These are phyloP conservation scores for Naso thynnoides DNA, from an alignment of 2,797 vertebrate genomes.

Conservation along the genomic window DNA sequence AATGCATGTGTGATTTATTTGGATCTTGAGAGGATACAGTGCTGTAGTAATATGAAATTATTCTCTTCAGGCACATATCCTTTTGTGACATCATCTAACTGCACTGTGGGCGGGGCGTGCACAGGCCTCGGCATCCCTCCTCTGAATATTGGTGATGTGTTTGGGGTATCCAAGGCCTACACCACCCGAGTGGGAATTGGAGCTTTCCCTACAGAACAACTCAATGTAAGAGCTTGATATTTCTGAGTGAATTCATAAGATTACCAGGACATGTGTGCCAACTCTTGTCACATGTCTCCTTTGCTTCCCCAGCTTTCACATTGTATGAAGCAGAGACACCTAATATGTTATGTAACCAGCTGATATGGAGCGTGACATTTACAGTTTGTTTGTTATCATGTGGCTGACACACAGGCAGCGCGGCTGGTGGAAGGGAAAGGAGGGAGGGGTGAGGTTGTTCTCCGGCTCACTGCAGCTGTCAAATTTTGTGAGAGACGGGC, in stretches of 20 bases:
- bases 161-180: slow-evolving; percentile 96
- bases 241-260: slow-evolving; percentile 12
- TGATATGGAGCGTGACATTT: slow-evolving; percentile 37
- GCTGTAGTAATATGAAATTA: neutral
- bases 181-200: slow-evolving; percentile 98
- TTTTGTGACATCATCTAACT: slow-evolving; percentile 99
- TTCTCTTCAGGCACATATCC: slow-evolving; percentile 92
- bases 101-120: slow-evolving; percentile 96
- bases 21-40: neutral
- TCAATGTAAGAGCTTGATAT: slow-evolving; percentile 88
- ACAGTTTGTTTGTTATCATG: slow-evolving; percentile 51
- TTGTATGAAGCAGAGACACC: slow-evolving; percentile 17
- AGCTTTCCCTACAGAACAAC: slow-evolving; percentile 97
- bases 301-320: neutral
- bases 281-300: neutral
- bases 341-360: slow-evolving; percentile 44
- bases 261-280: neutral
- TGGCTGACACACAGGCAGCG: slow-evolving; percentile 53
- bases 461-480: slow-evolving; percentile 77
- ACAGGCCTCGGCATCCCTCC: slow-evolving; percentile 97
- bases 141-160: slow-evolving; percentile 94
- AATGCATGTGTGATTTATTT: neutral
- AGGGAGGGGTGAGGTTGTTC: slow-evolving; percentile 28
- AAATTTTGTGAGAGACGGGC: slow-evolving; percentile 66
- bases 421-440: neutral